phyloP scores from a whole-genome alignment of 2,113 vertebrate genomes.

The Centropristis striata region DNA sequence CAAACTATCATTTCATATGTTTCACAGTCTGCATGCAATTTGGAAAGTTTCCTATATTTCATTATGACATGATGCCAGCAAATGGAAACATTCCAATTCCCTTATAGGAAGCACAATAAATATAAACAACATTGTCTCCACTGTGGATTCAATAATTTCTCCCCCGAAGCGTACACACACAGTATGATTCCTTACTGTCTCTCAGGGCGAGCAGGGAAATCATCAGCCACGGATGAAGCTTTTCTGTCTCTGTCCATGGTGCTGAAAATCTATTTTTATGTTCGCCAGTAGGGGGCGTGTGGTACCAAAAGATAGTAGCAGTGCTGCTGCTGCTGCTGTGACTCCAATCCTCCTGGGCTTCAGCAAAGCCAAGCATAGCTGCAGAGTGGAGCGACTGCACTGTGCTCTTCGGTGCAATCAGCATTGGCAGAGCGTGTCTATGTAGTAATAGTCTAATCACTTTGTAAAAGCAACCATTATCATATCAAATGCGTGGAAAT shows the following conservation, averaged over 20 bases:
- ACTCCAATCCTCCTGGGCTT: conserved; percentile 21
- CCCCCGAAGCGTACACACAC: background rate
- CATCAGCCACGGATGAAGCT: conserved; percentile 11
- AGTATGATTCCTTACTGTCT: conserved; percentile 6
- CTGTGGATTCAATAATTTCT: background rate
- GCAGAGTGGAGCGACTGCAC: conserved; percentile 18
- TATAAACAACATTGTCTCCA: background rate
- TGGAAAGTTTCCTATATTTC: conserved; percentile 28
- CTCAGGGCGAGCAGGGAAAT: conserved; percentile 10
- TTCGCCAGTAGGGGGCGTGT: conserved; percentile 76
- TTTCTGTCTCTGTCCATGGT: conserved; percentile 44
- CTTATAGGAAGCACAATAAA: background rate
- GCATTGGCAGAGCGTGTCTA: conserved; percentile 12
- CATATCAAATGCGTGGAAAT: conserved; percentile 25
- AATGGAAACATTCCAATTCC: conserved; percentile 11
- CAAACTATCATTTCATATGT: background rate
- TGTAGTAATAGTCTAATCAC: conserved; percentile 25
- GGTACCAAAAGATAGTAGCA: conserved; percentile 62
- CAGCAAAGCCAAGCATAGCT: conserved; percentile 32
- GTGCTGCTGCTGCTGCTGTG: conserved; percentile 13
- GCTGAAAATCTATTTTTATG: background rate
- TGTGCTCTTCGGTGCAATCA: conserved; percentile 31
- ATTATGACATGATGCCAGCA: background rate
- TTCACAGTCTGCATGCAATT: background rate
- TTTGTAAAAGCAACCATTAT: conserved; percentile 36